A percentile compares a stretch with the other conserved stretches of the same genome.
Evolutionary conservation across 2,888 invertebrate genomes (phyloP).

Genomic region (Drosophila lutescens): DNA sequence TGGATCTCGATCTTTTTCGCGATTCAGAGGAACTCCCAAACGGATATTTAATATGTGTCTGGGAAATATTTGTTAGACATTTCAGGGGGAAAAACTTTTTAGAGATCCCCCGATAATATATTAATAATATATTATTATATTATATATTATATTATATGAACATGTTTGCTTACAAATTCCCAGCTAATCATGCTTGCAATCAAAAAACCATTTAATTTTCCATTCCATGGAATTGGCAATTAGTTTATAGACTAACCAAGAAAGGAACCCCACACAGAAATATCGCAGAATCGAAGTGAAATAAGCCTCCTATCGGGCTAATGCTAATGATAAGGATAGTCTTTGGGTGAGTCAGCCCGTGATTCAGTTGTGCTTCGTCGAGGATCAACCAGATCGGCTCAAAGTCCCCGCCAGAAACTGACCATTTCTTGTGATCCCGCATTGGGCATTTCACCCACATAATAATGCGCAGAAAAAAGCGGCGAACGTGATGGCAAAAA

Average conservation of each 20-base stretch:
- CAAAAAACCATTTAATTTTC: background rate
- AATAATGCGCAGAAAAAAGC: constrained; percentile 29
- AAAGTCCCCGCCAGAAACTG: constrained; percentile 8
- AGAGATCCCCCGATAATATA: no score
- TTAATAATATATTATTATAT: no score
- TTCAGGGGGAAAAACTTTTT: background rate
- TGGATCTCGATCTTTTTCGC: background rate
- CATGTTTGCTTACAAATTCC: no score
- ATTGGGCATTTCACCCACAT: constrained; percentile 2
- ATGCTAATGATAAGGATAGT: constrained; percentile 14
- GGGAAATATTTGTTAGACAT: constrained; percentile 13
- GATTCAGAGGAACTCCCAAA: constrained; percentile 5
- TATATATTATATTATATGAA: no score
- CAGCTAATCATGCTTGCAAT: background rate
- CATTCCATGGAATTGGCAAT: background rate
- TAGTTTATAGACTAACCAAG: background rate
- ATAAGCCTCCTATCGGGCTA: background rate
- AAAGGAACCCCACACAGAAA: background rate
- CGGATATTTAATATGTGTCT: constrained; percentile 6
- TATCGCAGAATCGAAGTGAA: background rate
- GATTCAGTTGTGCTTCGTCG: background rate
- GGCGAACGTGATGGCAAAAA: constrained; percentile 30
- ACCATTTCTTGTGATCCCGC: constrained; percentile 4
- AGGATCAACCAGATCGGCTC: constrained; percentile 3
- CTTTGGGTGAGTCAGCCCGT: constrained; percentile 9